Evolutionary conservation across 2,113 vertebrate genomes (phyloP).

Genomic region (Turnix velox): DNA sequence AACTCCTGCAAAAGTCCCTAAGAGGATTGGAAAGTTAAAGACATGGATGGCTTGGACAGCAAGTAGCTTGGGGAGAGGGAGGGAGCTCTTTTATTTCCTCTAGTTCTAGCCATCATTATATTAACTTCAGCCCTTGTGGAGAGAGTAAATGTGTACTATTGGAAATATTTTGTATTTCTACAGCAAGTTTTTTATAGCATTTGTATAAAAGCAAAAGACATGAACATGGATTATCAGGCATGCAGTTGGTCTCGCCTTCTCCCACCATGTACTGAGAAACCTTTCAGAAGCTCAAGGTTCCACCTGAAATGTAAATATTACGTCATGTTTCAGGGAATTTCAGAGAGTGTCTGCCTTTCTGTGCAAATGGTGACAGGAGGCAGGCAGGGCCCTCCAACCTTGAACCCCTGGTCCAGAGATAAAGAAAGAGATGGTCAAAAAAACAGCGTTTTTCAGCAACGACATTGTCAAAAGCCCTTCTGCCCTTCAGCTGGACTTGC

Average conservation of each 20-base stretch:
- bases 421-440: neutral
- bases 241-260: neutral
- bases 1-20: neutral
- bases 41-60: neutral
- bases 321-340: neutral
- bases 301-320: constrained; percentile 6
- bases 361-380: neutral
- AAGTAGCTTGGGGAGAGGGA: neutral
- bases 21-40: neutral
- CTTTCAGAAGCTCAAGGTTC: neutral
- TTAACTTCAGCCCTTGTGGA: neutral
- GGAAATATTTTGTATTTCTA: neutral
- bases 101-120: neutral
- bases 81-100: neutral
- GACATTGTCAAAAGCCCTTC: neutral
- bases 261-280: accelerated
- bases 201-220: neutral
- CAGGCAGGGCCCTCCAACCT: neutral
- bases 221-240: neutral
- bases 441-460: neutral
- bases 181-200: neutral
- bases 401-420: neutral
- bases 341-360: neutral
- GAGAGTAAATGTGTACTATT: neutral
- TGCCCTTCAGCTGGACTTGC: neutral